Base-by-base conservation (phyloP, 2,113 vertebrate genomes). In the Podilymbus podiceps region DNA sequence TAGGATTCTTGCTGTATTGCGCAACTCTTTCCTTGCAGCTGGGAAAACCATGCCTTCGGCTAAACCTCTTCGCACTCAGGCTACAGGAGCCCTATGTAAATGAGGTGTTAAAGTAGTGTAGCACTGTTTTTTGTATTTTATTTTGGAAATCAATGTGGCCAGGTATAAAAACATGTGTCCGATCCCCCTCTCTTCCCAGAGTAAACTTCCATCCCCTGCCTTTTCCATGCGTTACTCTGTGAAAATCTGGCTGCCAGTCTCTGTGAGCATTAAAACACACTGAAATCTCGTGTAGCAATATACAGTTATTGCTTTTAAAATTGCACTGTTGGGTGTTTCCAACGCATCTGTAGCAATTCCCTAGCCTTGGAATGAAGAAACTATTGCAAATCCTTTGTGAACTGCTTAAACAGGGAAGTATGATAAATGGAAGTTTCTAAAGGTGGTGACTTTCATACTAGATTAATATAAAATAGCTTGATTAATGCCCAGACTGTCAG, bases 401-500 rank as follows among this genome's bases (percentile, higher is more conserved):
- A 69, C 30, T 30, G 15, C 58, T 96, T 76, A 30, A 82, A 69
- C 20, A 52, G 38, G 42, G 49, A 64, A 68, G 16, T 52, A 13
- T 85, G 88, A 87, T 69, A 73, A 91, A 91, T 88, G 35, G 30
- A 89, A 56, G 17, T 60, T 85, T 85, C 73, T 77, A 90, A 62
- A 93, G 62, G 75, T 66, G 62, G 40, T 58, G 68, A 84, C 63
- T 94, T 92, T 86, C 68, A 42, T 63, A 38, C 44, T 86, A 47
- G 60, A 59, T 73, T 95, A 69, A 52, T 59, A 93, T 20, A 38
- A 91, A 91, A 78, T 64, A 40, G 28, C 6, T 6, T 88, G 60
- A 93, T 91, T 92, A 93, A 93, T 96, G 47, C 16, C n/a, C 40
- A 66, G 31, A 71, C 33, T 80, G 55, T 86, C 56, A 44, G 56